Base-by-base conservation (phyloP, 1,140 invertebrate species). In the Drosophila grimshawi region DNA sequence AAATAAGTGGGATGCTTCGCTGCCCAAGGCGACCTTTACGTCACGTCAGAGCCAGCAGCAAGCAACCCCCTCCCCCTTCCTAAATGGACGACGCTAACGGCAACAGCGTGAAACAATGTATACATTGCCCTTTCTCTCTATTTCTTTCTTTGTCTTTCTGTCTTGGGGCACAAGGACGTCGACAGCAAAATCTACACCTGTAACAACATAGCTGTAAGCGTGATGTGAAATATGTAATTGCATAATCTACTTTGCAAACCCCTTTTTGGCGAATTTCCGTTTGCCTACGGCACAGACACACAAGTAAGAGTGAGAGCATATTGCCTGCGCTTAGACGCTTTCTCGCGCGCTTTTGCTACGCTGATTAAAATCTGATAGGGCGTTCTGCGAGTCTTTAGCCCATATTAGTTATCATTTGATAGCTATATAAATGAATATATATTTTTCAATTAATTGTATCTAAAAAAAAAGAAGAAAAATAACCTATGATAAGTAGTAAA, bases 221-320 rank as follows among this genome's bases (percentile, higher is more conserved):
- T 67, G 32, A 73, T 19, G 52, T 60, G 55, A 57, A 57, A 67
- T 60, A 53, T 19, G 19, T 67, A 53, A 59, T 60, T 60, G 55
- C 48, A 11, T 76, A 82, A 83, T 83, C 62, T 73, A 82, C 82
- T 82, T 82, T 79, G 55, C 61, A 32, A 66, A 53, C 64, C 70
- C 62, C 80, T 63, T 73, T 73, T 73, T 33, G 43, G 43, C 39
- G 33, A 60, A 69, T 46, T 59, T 69, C 69, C 60, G 49, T 61
- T 19, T 55, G 45, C 43, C 46, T 60, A 48, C 61, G 66, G 45
- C 46, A 49, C 19, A 62, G 51, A 46, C 43, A 49, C 33, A 65
- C 33, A 65, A 76, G 52, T 6, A 43, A 41, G 57, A 74, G 61
- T 64, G 55, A 52, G 66, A 57, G 65, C 49, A 30, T 51, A 66